A percentile compares a stretch with the other conserved stretches of the same genome.
Evolutionary conservation across 2,888 invertebrate species (phyloP).

Genomic region (Diarsia brunnea): DNA sequence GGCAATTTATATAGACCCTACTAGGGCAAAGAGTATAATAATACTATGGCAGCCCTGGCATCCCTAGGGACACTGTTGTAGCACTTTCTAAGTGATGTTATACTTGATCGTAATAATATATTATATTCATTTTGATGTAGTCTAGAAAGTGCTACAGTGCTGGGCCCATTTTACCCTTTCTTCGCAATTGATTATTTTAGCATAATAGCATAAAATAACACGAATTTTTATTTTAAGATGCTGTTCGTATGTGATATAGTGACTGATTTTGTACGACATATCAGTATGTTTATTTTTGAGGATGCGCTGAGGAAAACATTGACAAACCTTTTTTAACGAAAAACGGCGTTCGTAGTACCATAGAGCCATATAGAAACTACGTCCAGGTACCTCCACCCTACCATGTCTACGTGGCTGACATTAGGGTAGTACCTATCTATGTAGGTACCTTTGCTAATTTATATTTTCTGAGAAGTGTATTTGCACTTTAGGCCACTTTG

Average conservation of each 20-base stretch:
- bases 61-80: too few species aligned
- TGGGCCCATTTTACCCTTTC: too few species aligned
- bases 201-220: slow-evolving; percentile 23
- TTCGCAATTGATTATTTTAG: slow-evolving; percentile 40
- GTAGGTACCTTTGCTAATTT: not conserved
- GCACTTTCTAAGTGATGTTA: too few species aligned
- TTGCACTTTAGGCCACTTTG: too few species aligned
- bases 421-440: not conserved
- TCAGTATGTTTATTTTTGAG: slow-evolving; percentile 66
- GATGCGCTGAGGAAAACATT: slow-evolving; percentile 27
- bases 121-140: too few species aligned
- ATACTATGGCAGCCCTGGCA: too few species aligned
- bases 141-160: too few species aligned
- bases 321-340: not conserved
- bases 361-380: not conserved
- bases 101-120: too few species aligned
- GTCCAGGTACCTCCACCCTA: not conserved
- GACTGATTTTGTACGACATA: slow-evolving; percentile 77
- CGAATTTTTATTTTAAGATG: slow-evolving; percentile 60
- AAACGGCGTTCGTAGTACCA: not conserved
- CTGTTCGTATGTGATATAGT: slow-evolving; percentile 71
- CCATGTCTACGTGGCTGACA: not conserved
- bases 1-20: too few species aligned
- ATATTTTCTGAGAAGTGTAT: not conserved
- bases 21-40: too few species aligned